Percentiles rank a stretch among this genome's conserved stretches.
Conservation (phyloP, 2,113 vertebrate species). For the Ascaphus truei region DNA sequence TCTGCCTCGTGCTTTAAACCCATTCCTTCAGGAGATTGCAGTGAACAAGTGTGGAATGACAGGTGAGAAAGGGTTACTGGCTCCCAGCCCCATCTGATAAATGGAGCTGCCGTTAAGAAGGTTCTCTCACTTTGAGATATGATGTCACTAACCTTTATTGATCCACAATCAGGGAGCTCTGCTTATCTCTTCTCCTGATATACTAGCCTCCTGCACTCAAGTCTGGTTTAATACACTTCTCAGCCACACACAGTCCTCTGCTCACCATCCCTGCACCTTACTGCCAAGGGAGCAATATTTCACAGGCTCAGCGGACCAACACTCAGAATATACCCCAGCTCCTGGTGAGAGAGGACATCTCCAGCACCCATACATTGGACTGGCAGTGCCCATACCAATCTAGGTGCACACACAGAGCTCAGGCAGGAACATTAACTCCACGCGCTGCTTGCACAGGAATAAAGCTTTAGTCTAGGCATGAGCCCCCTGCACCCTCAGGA, state of each 20-base stretch:
- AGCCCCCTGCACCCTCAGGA: no score
- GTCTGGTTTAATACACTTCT: slow-evolving; percentile 93
- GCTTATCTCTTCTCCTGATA: slow-evolving; percentile 91
- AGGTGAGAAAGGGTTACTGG: slow-evolving; percentile 57
- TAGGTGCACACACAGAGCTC: no score
- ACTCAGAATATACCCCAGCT: not conserved
- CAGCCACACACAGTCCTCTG: slow-evolving; percentile 62
- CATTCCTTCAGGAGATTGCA: not conserved
- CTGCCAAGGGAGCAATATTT: no score
- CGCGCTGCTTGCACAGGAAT: no score
- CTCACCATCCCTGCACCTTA: slow-evolving; percentile 57
- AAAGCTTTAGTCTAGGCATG: no score
- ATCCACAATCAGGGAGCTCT: slow-evolving; percentile 84
- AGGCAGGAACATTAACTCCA: no score
- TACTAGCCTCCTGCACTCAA: slow-evolving; percentile 83
- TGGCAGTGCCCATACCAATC: no score
- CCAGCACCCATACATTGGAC: no score
- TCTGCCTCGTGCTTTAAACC: not conserved
- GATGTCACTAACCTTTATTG: slow-evolving; percentile 99
- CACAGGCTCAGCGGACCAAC: slow-evolving; percentile 55
- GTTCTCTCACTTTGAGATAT: slow-evolving; percentile 95
- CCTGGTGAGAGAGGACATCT: no score
- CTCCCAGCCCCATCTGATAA: slow-evolving; percentile 78
- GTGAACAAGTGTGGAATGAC: not conserved
- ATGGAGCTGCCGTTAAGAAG: slow-evolving; percentile 82